Percentiles rank a stretch among this genome's conserved stretches.
These are phyloP conservation scores for Sarcophaga rosellei DNA, from an alignment of 2,888 invertebrate genomes.

Conservation along the genomic window DNA sequence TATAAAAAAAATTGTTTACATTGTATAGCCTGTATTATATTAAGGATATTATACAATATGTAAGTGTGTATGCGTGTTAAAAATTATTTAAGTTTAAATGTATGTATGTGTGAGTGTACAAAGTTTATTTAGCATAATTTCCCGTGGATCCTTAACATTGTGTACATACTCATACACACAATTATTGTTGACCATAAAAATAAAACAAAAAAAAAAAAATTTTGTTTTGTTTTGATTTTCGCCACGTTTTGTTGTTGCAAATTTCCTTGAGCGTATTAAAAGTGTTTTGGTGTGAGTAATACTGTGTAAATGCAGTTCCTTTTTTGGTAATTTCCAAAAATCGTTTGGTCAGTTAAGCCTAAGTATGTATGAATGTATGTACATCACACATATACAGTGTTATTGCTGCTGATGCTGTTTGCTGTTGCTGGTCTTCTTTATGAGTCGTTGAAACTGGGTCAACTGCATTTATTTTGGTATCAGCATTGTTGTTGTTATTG, in stretches of 20 bases:
- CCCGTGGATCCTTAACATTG: constrained; percentile 62
- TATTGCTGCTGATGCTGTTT: constrained; percentile 23
- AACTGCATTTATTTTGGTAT: constrained; percentile 51
- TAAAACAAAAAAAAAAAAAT: constrained; percentile 17
- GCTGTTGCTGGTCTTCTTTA: constrained; percentile 8
- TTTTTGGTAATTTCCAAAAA: constrained; percentile 48
- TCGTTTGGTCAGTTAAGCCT: constrained; percentile 59
- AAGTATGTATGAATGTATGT: constrained; percentile 2
- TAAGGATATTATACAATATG: background rate
- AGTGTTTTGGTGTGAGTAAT: background rate
- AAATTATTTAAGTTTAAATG: too few relatives aligned
- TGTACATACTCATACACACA: constrained; percentile 5
- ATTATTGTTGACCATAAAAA: constrained; percentile 41
- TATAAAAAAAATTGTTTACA: constrained; percentile 54
- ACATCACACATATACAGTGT: background rate
- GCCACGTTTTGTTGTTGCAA: constrained; percentile 24
- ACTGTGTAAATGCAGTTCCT: background rate
- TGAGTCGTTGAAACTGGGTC: constrained; percentile 61
- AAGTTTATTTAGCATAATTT: constrained; percentile 66
- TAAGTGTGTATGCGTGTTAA: background rate
- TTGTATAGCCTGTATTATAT: constrained; percentile 46
- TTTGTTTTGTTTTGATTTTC: constrained; percentile 27
- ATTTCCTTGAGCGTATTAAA: background rate
- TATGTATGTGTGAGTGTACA: constrained; percentile 7
- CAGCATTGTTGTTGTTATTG: background rate